phyloP scores from a whole-genome alignment of 1,140 invertebrate genomes.

The Agrypnia vestita region DNA sequence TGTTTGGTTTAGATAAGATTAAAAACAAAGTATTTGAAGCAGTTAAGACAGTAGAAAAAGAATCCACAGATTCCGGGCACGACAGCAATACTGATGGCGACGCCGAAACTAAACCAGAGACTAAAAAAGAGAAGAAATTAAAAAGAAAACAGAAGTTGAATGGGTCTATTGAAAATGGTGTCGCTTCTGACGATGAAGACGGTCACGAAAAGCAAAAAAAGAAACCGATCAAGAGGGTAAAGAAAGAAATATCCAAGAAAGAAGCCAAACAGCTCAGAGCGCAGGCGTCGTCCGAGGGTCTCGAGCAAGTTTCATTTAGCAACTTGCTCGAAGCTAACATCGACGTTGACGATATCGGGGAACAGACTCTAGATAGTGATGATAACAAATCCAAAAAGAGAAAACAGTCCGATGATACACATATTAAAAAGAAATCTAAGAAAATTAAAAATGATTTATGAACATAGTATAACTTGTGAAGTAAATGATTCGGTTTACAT shows the following conservation, averaged over 20 bases:
- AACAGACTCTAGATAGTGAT: conserved; percentile 39
- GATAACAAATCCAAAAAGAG: conserved; percentile 46
- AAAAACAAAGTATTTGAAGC: conserved; percentile 44
- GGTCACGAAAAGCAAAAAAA: conserved; percentile 43
- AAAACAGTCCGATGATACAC: conserved; percentile 30
- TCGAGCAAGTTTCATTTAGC: conserved; percentile 64
- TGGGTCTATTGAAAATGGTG: conserved; percentile 35
- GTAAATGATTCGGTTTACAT: neutral
- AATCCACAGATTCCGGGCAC: conserved; percentile 56
- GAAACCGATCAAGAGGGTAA: conserved; percentile 34
- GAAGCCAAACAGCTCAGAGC: conserved; percentile 64
- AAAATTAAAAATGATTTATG: conserved; percentile 37
- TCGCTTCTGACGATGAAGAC: conserved; percentile 48
- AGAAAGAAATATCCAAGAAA: conserved; percentile 63
- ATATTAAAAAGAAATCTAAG: conserved; percentile 42
- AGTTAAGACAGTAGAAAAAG: conserved; percentile 34
- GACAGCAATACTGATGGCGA: conserved; percentile 51
- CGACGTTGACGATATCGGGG: conserved; percentile 51
- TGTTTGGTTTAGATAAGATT: conserved; percentile 50
- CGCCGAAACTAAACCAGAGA: conserved; percentile 8
- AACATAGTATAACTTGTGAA: neutral
- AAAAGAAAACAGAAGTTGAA: conserved; percentile 43
- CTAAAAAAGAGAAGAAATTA: conserved; percentile 36
- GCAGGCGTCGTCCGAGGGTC: conserved; percentile 64
- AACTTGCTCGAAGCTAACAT: conserved; percentile 51